Percentiles rank a stretch among this genome's conserved stretches.
These are phyloP conservation scores for Xanthia icteritia DNA, from an alignment of 2,888 invertebrate species.

Conservation along the genomic window DNA sequence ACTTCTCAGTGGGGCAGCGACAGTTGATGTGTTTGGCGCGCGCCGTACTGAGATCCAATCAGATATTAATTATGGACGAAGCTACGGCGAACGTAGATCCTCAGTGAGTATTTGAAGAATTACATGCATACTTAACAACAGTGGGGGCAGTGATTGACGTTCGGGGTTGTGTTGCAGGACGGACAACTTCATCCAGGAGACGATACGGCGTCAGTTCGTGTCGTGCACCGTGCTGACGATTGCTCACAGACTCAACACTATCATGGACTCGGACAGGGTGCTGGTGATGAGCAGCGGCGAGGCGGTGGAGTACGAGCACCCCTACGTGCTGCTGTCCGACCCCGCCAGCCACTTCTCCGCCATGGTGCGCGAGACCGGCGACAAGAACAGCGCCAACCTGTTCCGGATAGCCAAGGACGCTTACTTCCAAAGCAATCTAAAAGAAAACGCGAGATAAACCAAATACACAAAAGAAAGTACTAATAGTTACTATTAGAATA, in stretches of 20 bases:
- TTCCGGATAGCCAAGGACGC: constrained; percentile 86
- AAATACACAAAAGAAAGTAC: neutral
- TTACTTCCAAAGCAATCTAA: constrained; percentile 80
- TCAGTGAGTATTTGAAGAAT: constrained; percentile 85
- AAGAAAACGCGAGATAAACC: constrained; percentile 77
- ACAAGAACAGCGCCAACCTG: constrained; percentile 87
- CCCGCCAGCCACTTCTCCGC: constrained; percentile 89
- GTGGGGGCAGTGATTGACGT: constrained; percentile 20
- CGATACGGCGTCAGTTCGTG: constrained; percentile 94
- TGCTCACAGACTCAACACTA: constrained; percentile 97
- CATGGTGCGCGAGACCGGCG: constrained; percentile 91
- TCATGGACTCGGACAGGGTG: constrained; percentile 96
- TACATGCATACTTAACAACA: constrained; percentile 19
- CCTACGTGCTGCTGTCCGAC: constrained; percentile 89
- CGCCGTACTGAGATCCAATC: constrained; percentile 95
- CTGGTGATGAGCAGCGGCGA: constrained; percentile 91
- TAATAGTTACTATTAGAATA: constrained; percentile 34
- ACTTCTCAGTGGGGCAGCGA: constrained; percentile 97
- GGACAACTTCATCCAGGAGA: constrained; percentile 95
- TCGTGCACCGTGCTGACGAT: constrained; percentile 97
- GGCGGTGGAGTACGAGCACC: constrained; percentile 92
- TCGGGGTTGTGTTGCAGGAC: constrained; percentile 86
- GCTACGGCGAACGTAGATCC: constrained; percentile 98
- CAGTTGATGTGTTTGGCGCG: constrained; percentile 97
- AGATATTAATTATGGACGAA: constrained; percentile 96